Evolutionary conservation across 2,888 invertebrate species (phyloP).

Genomic region (Emesis russula): DNA sequence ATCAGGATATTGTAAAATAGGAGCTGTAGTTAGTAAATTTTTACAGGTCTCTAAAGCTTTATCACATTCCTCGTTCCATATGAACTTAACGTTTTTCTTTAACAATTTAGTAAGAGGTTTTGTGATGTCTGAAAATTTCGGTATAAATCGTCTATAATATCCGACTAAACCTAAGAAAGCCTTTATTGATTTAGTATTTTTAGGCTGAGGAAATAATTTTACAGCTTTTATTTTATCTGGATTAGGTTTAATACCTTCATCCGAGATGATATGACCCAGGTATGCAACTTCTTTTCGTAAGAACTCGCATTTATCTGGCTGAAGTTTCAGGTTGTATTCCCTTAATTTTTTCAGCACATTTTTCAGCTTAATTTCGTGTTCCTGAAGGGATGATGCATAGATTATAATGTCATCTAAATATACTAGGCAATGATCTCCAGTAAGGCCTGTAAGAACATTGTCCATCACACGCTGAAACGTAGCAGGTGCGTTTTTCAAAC

Average conservation of each 20-base stretch:
- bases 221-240: no score
- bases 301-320: not conserved
- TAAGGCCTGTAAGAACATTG: not conserved
- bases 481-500: no score
- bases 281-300: not conserved
- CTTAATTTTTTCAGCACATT: not conserved
- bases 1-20: not conserved
- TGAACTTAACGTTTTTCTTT: conserved; percentile 23
- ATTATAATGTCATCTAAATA: conserved; percentile 14
- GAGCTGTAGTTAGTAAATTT: conserved; percentile 23
- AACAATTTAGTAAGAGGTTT: conserved; percentile 7
- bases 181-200: not conserved
- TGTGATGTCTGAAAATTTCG: not conserved
- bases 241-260: not conserved
- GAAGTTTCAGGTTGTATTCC: not conserved
- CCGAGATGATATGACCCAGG: not conserved
- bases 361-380: not conserved
- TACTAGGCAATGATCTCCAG: not conserved
- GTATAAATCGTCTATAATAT: not conserved
- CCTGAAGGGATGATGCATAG: conserved; percentile 13
- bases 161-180: not conserved
- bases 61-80: conserved; percentile 12
- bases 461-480: not conserved
- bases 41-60: conserved; percentile 7
- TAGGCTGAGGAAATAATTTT: not conserved